A percentile compares a stretch with the other conserved stretches of the same genome.
These are phyloP conservation scores for Pygoscelis antarcticus DNA, from an alignment of 2,113 vertebrate genomes.

Conservation along the genomic window DNA sequence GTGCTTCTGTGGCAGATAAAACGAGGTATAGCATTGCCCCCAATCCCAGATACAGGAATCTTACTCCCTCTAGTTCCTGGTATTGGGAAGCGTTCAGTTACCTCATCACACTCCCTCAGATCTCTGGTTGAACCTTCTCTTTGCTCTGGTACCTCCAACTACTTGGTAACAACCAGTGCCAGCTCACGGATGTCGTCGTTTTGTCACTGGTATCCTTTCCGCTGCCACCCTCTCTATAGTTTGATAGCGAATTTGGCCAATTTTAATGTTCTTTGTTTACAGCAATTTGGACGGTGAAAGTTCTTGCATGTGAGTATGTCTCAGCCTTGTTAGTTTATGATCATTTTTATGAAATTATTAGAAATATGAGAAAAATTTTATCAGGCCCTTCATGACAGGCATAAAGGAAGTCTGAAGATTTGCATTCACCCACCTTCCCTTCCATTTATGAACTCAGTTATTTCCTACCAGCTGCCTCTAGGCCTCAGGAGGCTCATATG, in stretches of 20 bases:
- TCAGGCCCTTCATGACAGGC: not conserved
- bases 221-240: not conserved
- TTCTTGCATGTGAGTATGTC: not conserved
- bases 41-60: not conserved
- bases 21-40: not conserved
- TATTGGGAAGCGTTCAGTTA: not conserved
- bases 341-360: not conserved
- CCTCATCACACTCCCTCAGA: not conserved
- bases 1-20: not conserved
- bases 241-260: fast-evolving
- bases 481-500: not conserved
- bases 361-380: not conserved
- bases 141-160: not conserved
- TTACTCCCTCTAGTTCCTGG: not conserved
- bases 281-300: not conserved
- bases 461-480: not conserved
- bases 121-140: not conserved
- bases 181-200: not conserved
- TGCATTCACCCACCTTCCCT: not conserved
- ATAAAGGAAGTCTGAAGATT: not conserved
- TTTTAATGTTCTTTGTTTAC: not conserved
- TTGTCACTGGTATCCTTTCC: not conserved
- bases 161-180: too few species aligned
- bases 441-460: not conserved
- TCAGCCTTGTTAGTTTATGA: not conserved